phyloP scores from a whole-genome alignment of 2,113 vertebrate species.

The Accipiter cooperii region DNA sequence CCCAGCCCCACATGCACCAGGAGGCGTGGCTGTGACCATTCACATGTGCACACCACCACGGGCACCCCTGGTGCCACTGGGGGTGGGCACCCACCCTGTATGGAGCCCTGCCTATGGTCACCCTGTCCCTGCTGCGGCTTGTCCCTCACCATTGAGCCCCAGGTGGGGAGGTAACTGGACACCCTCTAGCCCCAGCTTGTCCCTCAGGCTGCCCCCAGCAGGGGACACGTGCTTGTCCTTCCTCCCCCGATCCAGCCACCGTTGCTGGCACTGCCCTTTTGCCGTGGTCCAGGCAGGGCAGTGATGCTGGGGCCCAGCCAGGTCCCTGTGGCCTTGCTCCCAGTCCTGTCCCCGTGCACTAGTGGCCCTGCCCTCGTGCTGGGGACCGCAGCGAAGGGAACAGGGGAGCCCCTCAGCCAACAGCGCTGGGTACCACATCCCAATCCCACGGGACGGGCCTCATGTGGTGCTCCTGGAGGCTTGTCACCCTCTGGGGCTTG shows the following conservation, averaged over 20 bases:
- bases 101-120: neutral
- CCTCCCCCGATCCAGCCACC: neutral
- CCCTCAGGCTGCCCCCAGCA: neutral
- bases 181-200: neutral
- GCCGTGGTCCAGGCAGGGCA: neutral
- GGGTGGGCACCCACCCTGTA: neutral
- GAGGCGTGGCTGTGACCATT: accelerated
- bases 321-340: neutral
- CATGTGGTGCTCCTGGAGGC: accelerated
- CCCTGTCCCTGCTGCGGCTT: accelerated
- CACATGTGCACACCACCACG: accelerated
- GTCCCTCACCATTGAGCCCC: accelerated
- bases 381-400: accelerated
- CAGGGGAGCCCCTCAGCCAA: neutral
- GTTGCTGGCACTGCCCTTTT: neutral
- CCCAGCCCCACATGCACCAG: neutral
- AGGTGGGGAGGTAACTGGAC: neutral
- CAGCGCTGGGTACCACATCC: accelerated
- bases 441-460: neutral
- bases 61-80: accelerated
- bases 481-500: accelerated
- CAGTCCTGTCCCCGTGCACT: neutral
- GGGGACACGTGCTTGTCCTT: neutral
- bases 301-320: accelerated
- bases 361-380: neutral